Conservation (phyloP, 2,797 vertebrate species). For the Fundulus diaphanus region DNA sequence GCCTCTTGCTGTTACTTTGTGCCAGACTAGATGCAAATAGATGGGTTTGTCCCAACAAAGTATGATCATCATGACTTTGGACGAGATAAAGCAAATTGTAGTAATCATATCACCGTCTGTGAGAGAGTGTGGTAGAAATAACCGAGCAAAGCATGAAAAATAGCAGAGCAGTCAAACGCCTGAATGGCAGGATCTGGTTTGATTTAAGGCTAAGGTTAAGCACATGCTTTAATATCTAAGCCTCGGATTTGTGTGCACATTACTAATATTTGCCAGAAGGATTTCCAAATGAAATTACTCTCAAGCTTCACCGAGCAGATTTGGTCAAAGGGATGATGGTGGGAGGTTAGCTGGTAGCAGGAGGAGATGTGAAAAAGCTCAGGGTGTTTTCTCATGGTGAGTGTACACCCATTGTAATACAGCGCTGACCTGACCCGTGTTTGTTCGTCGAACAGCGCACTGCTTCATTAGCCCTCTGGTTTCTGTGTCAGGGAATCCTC, state of each 20-base stretch:
- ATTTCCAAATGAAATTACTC: constrained; percentile 62
- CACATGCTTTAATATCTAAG: constrained; percentile 64
- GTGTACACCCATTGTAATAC: constrained; percentile 22
- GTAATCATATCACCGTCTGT: constrained; percentile 32
- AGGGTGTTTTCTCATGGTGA: constrained; percentile 36
- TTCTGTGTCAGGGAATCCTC: constrained; percentile 31
- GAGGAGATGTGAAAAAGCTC: constrained; percentile 36
- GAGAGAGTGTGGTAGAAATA: constrained; percentile 19
- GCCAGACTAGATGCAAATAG: constrained; percentile 21
- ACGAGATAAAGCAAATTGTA: constrained; percentile 36
- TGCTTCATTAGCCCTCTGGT: constrained; percentile 33
- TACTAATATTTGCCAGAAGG: constrained; percentile 66
- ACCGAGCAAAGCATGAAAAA: constrained; percentile 26
- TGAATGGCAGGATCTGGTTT: constrained; percentile 51
- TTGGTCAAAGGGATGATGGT: constrained; percentile 52
- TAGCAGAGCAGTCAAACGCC: constrained; percentile 27
- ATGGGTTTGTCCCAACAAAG: constrained; percentile 15
- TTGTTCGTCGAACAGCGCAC: constrained; percentile 20
- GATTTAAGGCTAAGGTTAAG: constrained; percentile 64
- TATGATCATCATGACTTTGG: constrained; percentile 14
- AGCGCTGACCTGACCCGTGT: constrained; percentile 28
- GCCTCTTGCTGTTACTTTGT: not conserved
- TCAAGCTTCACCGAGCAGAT: constrained; percentile 61
- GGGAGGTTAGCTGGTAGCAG: constrained; percentile 31
- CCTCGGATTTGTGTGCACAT: constrained; percentile 71